Conservation (phyloP, 2,888 invertebrate genomes). For the Drosophila planitibia region DNA sequence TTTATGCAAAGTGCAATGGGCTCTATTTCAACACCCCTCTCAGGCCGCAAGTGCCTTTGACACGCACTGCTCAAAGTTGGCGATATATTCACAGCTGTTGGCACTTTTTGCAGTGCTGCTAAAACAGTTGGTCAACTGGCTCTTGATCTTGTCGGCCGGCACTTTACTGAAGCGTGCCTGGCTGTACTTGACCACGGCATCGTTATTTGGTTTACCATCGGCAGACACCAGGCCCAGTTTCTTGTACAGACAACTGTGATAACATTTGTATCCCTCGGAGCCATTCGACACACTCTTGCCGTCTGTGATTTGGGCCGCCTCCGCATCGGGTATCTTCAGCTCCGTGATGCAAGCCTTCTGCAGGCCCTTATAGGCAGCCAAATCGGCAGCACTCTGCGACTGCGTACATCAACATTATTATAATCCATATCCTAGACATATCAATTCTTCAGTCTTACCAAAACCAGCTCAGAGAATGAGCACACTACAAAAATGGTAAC, state of each 20-base stretch:
- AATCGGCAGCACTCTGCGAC: slow-evolving; percentile 52
- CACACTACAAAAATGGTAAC: slow-evolving; percentile 20
- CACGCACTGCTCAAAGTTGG: slow-evolving; percentile 61
- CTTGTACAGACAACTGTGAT: slow-evolving; percentile 59
- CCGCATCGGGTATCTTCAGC: slow-evolving; percentile 43
- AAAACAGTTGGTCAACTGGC: slow-evolving; percentile 37
- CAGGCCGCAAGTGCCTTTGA: slow-evolving; percentile 55
- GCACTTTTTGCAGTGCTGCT: slow-evolving; percentile 22
- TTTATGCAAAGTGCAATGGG: slow-evolving; percentile 40
- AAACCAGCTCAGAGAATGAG: slow-evolving; percentile 23
- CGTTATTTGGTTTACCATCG: slow-evolving; percentile 44
- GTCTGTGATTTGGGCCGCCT: slow-evolving; percentile 41
- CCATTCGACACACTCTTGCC: slow-evolving; percentile 52
- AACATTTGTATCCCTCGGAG: slow-evolving; percentile 65
- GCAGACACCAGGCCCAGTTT: slow-evolving; percentile 53
- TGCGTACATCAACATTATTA: neutral
- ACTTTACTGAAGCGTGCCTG: slow-evolving; percentile 39
- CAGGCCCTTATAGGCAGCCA: slow-evolving; percentile 48
- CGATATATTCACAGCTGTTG: slow-evolving; percentile 45
- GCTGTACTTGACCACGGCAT: slow-evolving; percentile 44
- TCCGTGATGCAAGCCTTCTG: slow-evolving; percentile 67
- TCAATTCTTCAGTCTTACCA: slow-evolving; percentile 25
- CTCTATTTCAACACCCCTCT: neutral
- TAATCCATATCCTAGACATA: too few species aligned
- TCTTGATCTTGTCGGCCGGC: slow-evolving; percentile 57